phyloP scores from a whole-genome alignment of 2,888 invertebrate species.

The Sinopyrophorus schimmeli region DNA sequence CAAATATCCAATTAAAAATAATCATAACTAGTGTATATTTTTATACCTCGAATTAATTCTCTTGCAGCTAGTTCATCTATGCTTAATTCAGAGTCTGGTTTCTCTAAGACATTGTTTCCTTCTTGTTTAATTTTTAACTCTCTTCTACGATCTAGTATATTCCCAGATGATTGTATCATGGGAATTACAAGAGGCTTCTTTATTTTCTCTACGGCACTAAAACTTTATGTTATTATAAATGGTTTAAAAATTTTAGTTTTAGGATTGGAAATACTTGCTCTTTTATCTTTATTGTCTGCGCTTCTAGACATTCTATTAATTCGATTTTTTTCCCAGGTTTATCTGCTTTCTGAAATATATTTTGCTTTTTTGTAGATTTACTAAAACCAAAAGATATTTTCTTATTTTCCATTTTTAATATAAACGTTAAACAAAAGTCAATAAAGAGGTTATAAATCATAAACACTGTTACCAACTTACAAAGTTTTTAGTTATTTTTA shows the following conservation, averaged over 20 bases:
- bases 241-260: conserved; percentile 16
- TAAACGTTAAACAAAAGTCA: no score
- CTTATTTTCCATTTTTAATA: no score
- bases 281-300: conserved; percentile 73
- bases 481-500: no score
- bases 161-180: conserved; percentile 57
- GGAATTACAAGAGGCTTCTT: conserved; percentile 68
- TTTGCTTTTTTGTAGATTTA: conserved; percentile 65
- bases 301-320: conserved; percentile 77
- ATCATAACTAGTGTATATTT: not conserved
- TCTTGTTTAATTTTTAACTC: conserved; percentile 56
- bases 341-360: conserved; percentile 50
- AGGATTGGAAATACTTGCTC: conserved; percentile 60
- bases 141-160: conserved; percentile 60
- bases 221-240: conserved; percentile 36
- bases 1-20: conserved; percentile 19
- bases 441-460: no score
- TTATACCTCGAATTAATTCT: conserved; percentile 65
- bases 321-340: conserved; percentile 65
- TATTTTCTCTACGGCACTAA: conserved; percentile 60
- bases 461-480: no score
- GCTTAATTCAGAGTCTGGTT: conserved; percentile 53
- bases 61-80: conserved; percentile 74
- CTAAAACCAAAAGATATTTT: conserved; percentile 82
- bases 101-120: conserved; percentile 41